Evolutionary conservation across 2,113 vertebrate species (phyloP).

Genomic region (Tiliqua scincoides): DNA sequence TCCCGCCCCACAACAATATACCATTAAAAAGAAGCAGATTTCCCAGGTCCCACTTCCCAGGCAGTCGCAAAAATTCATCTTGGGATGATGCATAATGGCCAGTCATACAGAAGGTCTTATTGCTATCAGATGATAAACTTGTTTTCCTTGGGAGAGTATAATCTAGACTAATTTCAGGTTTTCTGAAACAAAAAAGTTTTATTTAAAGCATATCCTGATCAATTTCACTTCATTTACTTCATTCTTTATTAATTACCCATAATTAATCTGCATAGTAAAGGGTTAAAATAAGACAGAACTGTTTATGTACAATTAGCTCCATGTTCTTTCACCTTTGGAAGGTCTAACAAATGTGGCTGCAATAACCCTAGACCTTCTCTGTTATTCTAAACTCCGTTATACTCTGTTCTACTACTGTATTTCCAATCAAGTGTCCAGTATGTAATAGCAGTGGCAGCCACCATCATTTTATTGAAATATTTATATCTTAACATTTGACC

Average conservation of each 20-base stretch:
- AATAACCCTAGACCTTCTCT: neutral
- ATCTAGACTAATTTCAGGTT: slow-evolving; percentile 90
- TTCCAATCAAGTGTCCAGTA: neutral
- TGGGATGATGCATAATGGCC: slow-evolving; percentile 83
- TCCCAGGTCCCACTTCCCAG: slow-evolving; percentile 87
- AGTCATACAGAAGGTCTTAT: slow-evolving; percentile 95
- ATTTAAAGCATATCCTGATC: slow-evolving; percentile 34
- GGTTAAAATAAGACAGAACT: neutral
- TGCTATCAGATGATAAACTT: slow-evolving; percentile 94
- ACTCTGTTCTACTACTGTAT: neutral
- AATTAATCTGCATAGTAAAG: neutral
- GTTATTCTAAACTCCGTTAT: too few relatives aligned
- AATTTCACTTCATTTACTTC: neutral
- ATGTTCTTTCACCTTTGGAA: neutral
- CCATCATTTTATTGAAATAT: too few relatives aligned
- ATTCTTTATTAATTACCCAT: too few relatives aligned
- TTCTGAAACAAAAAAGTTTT: slow-evolving; percentile 74
- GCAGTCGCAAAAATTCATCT: slow-evolving; percentile 81
- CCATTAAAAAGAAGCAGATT: slow-evolving; percentile 90
- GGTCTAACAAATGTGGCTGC: neutral
- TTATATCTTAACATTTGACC: too few relatives aligned
- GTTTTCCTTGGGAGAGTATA: slow-evolving; percentile 91
- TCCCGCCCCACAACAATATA: slow-evolving; percentile 54
- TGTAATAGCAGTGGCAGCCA: neutral
- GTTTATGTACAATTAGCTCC: neutral